A percentile compares a stretch with the other conserved stretches of the same genome.
phyloP scores from a whole-genome alignment of 2,888 invertebrate species.

The Zhengitettix transpicula region DNA sequence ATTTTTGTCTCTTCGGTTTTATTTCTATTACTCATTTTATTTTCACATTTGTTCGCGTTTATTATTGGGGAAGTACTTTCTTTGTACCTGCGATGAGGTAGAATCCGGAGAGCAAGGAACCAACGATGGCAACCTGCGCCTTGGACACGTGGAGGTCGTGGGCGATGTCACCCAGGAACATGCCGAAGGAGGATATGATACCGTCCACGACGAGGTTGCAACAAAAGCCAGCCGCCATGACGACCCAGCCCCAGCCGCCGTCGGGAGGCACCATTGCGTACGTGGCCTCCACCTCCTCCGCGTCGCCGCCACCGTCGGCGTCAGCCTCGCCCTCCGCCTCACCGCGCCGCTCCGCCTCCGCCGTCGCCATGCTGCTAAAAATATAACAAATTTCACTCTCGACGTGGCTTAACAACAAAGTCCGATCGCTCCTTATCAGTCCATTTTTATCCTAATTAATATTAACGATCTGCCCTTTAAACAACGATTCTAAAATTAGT shows the following conservation, averaged over 20 bases:
- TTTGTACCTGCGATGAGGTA: slow-evolving; percentile 63
- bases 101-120: slow-evolving; percentile 77
- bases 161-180: slow-evolving; percentile 49
- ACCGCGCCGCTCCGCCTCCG: too few relatives aligned
- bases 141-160: slow-evolving; percentile 47
- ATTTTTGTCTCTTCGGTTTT: too few relatives aligned
- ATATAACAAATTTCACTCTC: too few relatives aligned
- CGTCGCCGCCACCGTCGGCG: background rate
- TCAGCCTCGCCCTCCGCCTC: background rate
- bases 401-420: too few relatives aligned
- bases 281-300: background rate
- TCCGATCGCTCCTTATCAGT: too few relatives aligned
- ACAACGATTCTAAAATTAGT: too few relatives aligned
- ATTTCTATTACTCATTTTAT: too few relatives aligned
- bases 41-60: too few relatives aligned
- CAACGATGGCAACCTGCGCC: slow-evolving; percentile 61
- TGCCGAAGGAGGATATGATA: slow-evolving; percentile 77
- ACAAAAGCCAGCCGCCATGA: slow-evolving; percentile 79
- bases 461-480: too few relatives aligned
- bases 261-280: slow-evolving; percentile 61
- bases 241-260: slow-evolving; percentile 94
- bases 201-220: slow-evolving; percentile 91
- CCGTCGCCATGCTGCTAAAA: too few relatives aligned
- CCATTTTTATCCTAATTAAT: too few relatives aligned
- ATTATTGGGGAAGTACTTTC: too few relatives aligned